These are phyloP conservation scores for Rhagologus leucostigma DNA, from an alignment of 2,113 vertebrate species.

Conservation along the genomic window DNA sequence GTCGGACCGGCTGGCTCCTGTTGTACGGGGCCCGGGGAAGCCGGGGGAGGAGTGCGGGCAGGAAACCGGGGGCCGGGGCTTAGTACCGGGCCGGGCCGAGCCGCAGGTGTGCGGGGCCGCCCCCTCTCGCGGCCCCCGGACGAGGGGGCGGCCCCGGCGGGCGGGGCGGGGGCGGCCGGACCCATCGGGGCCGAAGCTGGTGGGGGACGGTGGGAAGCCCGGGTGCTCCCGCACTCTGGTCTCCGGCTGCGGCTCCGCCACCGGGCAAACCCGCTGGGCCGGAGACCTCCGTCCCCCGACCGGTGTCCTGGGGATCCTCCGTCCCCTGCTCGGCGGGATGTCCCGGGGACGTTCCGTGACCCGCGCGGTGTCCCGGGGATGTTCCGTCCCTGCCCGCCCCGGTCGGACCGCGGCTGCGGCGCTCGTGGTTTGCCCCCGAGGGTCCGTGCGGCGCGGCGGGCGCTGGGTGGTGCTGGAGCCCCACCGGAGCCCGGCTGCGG, in stretches of 20 bases:
- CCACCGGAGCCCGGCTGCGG: neutral
- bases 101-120: neutral
- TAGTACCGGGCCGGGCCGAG: neutral
- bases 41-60: slow-evolving; percentile 14
- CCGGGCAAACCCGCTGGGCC: neutral
- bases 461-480: slow-evolving; percentile 55
- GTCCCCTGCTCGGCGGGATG: neutral
- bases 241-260: neutral
- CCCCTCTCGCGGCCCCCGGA: neutral
- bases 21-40: neutral
- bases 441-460: neutral
- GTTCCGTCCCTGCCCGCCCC: neutral
- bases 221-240: neutral
- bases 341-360: neutral
- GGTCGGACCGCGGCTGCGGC: neutral
- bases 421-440: neutral
- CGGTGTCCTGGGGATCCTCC: neutral
- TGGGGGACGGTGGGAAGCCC: neutral
- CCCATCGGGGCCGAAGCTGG: neutral
- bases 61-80: slow-evolving; percentile 3
- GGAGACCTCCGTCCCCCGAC: neutral
- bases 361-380: neutral
- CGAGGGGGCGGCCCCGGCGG: neutral
- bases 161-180: neutral
- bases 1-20: neutral